Conservation (phyloP, 1,140 invertebrate species). For the Panulirus ornatus region DNA sequence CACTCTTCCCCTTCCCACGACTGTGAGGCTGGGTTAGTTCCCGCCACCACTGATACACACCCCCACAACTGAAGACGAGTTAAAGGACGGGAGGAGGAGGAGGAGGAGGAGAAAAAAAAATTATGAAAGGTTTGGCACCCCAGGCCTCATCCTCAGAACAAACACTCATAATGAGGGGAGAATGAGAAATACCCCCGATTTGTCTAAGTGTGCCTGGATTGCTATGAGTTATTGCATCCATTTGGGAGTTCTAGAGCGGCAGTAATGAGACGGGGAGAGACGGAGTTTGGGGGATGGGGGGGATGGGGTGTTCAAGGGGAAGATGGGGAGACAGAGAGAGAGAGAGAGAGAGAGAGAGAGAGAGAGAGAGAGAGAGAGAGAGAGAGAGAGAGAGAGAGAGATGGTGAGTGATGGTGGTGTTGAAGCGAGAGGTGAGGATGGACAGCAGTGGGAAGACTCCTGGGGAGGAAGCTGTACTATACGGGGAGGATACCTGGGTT, state of each 20-base stretch:
- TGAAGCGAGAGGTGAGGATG: not conserved
- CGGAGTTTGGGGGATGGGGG: not conserved
- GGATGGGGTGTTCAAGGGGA: not conserved
- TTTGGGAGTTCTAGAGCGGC: slow-evolving; percentile 20
- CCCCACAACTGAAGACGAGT: too few relatives aligned
- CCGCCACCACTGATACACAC: too few relatives aligned
- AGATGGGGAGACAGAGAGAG: not conserved
- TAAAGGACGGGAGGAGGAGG: not conserved
- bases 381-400: not conserved
- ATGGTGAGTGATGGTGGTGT: not conserved
- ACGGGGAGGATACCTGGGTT: too few relatives aligned
- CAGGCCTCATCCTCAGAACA: not conserved
- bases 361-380: not conserved
- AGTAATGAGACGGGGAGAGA: not conserved
- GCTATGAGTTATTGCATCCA: slow-evolving; percentile 33
- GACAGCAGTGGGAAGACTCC: too few relatives aligned
- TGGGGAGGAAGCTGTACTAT: too few relatives aligned
- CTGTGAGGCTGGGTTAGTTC: too few relatives aligned
- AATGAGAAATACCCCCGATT: slow-evolving; percentile 33
- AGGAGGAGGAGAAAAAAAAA: not conserved
- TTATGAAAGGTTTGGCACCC: not conserved
- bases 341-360: not conserved
- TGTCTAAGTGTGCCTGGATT: slow-evolving; percentile 25
- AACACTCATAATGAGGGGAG: slow-evolving; percentile 29
- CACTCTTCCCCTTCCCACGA: not conserved